phyloP scores from a whole-genome alignment of 2,888 invertebrate species.

The Drosophila conformis region DNA sequence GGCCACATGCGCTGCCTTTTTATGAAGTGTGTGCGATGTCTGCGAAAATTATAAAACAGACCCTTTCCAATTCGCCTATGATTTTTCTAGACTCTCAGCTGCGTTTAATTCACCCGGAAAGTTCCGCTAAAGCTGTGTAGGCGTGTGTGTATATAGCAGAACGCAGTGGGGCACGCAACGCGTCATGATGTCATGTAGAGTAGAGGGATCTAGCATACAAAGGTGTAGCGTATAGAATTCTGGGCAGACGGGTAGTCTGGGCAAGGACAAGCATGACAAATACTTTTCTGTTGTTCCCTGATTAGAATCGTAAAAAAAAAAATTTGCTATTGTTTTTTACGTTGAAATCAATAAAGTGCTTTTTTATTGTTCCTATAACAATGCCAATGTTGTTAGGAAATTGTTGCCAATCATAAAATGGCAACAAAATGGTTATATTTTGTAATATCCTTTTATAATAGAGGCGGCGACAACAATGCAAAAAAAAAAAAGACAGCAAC shows the following conservation, averaged over 20 bases:
- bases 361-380: constrained; percentile 2
- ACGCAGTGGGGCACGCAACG: constrained; percentile 56
- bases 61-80: constrained; percentile 9
- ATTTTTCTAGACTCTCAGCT: constrained; percentile 10
- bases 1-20: constrained; percentile 66
- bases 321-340: neutral
- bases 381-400: constrained; percentile 5
- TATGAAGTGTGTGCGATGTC: constrained; percentile 54
- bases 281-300: constrained; percentile 19
- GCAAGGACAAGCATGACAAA: constrained; percentile 33
- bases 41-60: constrained; percentile 70
- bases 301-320: constrained; percentile 6
- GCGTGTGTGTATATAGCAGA: constrained; percentile 25
- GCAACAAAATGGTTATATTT: constrained; percentile 30
- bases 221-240: constrained; percentile 25
- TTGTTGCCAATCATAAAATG: constrained; percentile 37
- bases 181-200: constrained; percentile 24
- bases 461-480: constrained; percentile 30
- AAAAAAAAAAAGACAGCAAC: constrained; percentile 13
- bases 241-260: constrained; percentile 9
- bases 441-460: constrained; percentile 39
- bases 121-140: constrained; percentile 47
- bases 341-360: constrained; percentile 19
- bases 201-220: neutral
- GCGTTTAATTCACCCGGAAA: constrained; percentile 19